A percentile compares a stretch with the other conserved stretches of the same genome.
phyloP scores from a whole-genome alignment of 2,888 invertebrate genomes.

The Allolobophora icterica region DNA sequence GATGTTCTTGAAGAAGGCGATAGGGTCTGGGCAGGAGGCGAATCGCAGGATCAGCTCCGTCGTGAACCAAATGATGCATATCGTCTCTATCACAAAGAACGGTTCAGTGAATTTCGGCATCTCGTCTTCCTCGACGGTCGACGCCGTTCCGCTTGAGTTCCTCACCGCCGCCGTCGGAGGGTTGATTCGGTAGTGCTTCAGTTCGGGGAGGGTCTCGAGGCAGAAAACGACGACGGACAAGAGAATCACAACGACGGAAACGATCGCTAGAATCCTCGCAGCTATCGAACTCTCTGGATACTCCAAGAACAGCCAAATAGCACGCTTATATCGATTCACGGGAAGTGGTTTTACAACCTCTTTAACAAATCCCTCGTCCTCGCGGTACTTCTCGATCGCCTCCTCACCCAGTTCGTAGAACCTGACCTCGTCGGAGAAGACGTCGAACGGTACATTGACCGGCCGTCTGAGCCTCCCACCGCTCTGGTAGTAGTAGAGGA shows the following conservation, averaged over 20 bases:
- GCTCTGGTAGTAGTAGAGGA: slow-evolving; percentile 73
- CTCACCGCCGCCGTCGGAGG: slow-evolving; percentile 37
- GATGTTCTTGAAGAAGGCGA: slow-evolving; percentile 98
- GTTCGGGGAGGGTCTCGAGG: slow-evolving; percentile 97
- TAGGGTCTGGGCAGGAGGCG: slow-evolving; percentile 96
- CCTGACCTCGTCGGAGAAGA: slow-evolving; percentile 98
- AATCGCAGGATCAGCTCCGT: slow-evolving; percentile 93
- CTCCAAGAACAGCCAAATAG: slow-evolving; percentile 98
- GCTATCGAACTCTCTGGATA: slow-evolving; percentile 99
- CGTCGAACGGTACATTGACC: slow-evolving; percentile 95
- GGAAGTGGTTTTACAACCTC: slow-evolving; percentile 93
- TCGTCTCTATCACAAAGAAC: slow-evolving; percentile 98
- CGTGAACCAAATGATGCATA: slow-evolving; percentile 99
- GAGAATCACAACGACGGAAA: slow-evolving; percentile 97
- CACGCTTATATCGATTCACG: slow-evolving; percentile 93
- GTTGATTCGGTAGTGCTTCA: slow-evolving; percentile 87
- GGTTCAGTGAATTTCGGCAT: slow-evolving; percentile 98
- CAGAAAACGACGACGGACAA: slow-evolving; percentile 99
- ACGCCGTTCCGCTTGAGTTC: slow-evolving; percentile 12
- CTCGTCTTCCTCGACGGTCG: slow-evolving; percentile 82
- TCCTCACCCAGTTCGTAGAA: slow-evolving; percentile 98
- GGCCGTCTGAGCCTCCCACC: slow-evolving; percentile 92
- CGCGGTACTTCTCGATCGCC: slow-evolving; percentile 68
- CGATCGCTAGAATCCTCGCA: slow-evolving; percentile 97
- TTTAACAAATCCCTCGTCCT: slow-evolving; percentile 74